Base-by-base conservation (phyloP, 2,797 vertebrate genomes). In the Periparus ater region DNA sequence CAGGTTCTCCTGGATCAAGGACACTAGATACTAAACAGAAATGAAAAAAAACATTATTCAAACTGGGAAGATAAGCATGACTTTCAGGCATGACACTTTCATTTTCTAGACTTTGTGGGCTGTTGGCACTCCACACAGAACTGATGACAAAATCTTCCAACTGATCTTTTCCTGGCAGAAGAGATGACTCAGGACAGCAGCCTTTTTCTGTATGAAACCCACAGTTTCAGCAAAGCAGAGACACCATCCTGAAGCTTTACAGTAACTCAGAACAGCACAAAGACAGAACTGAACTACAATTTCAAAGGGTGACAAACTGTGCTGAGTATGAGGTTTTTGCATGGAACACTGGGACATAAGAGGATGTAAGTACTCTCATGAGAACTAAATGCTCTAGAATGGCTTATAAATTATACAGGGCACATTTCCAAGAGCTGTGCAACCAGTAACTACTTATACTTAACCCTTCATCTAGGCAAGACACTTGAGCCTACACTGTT, bases 1-100 rank as follows among this genome's bases (percentile, higher is more conserved):
- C 62, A 99, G 96, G 86, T 97, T 98, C 94, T 98, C 99, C 96
- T 99, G 98, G 51, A 99, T 99, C 96, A 99, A 97, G 55, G 99
- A 99, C 88, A 99, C 99, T 91, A 99, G 94, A 77, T 97, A 98
- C 98, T 98, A 73, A 91, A 97, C 63, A 45, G 32, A 90, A 96
- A 93, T 42, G 8, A 58, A 34, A 40, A 40, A 65, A 34, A 77
- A 50, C 29, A 57, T 30, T 18, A 87, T 50, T 87, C 66, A 87
- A 29, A 74, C 25, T n/a, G 53, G 51, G 32, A 89, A 91, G 58
- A 85, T 26, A 80, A 53, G 58, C 51, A 48, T 23, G 67, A 71
- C 42, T 83, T 79, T 70, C 71, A 91, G 63, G 42, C 54, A 74
- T 27, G 20, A 50, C 58, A 54, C 38, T 84, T 27, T 44, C 20